Evolutionary conservation across 2,888 invertebrate genomes (phyloP).

Genomic region (Mystacides longicornis): DNA sequence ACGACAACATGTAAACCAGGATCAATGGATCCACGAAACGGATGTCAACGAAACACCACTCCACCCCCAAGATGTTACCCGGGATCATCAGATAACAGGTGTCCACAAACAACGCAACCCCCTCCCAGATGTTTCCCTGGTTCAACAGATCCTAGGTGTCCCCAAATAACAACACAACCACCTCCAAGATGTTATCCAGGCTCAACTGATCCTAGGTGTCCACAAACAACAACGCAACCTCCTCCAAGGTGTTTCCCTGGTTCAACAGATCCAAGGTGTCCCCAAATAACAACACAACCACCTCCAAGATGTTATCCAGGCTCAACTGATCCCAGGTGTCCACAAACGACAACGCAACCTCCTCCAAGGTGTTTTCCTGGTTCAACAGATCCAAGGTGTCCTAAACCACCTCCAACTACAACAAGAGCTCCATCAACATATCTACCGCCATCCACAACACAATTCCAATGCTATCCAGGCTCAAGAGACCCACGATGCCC

Average conservation of each 20-base stretch:
- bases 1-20: constrained; percentile 28
- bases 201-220: constrained; percentile 27
- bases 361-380: constrained; percentile 30
- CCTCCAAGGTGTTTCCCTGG: constrained; percentile 32
- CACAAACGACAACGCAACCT: constrained; percentile 13
- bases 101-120: constrained; percentile 28
- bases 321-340: constrained; percentile 28
- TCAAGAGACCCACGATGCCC: constrained; percentile 30
- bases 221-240: constrained; percentile 22
- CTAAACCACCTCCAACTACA: constrained; percentile 26
- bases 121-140: constrained; percentile 35
- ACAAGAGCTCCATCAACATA: constrained; percentile 24
- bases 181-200: constrained; percentile 30
- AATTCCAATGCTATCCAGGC: constrained; percentile 28
- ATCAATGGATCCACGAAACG: constrained; percentile 27
- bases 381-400: constrained; percentile 28
- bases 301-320: constrained; percentile 29
- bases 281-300: constrained; percentile 27
- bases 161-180: constrained; percentile 29
- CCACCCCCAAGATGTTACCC: constrained; percentile 29
- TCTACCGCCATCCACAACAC: constrained; percentile 27
- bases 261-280: constrained; percentile 28
- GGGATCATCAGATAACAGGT: constrained; percentile 30
- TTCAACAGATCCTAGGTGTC: constrained; percentile 35
- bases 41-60: too few relatives aligned